Evolutionary conservation across 2,797 vertebrate species (phyloP).

Genomic region (Oryzias sinensis): DNA sequence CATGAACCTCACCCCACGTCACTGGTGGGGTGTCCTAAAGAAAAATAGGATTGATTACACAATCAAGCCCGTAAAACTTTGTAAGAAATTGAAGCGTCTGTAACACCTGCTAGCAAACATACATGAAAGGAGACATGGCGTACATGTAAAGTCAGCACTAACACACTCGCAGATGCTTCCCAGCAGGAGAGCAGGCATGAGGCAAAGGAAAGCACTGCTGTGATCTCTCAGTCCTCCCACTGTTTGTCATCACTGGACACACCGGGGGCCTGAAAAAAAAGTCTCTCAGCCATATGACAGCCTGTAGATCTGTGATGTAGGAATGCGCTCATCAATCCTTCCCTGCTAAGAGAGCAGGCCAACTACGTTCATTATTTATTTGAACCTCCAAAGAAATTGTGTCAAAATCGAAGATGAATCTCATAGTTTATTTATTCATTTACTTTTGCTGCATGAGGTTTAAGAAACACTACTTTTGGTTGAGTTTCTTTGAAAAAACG

Average conservation of each 20-base stretch:
- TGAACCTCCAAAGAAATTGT: conserved; percentile 22
- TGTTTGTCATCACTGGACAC: conserved; percentile 53
- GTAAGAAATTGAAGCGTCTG: conserved; percentile 42
- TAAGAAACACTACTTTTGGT: too few relatives aligned
- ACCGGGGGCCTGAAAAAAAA: conserved; percentile 35
- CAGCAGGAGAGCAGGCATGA: conserved; percentile 38
- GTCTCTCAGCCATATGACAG: conserved; percentile 44
- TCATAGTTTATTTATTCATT: background rate
- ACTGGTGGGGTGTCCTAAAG: too few relatives aligned
- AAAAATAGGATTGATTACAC: too few relatives aligned
- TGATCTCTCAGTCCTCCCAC: conserved; percentile 26
- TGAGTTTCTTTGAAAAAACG: too few relatives aligned
- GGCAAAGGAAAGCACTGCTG: conserved; percentile 37
- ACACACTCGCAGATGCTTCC: conserved; percentile 32
- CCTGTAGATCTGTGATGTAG: conserved; percentile 25
- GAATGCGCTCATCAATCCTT: conserved; percentile 43
- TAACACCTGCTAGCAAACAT: conserved; percentile 39
- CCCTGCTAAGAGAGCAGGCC: conserved; percentile 16
- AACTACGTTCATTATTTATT: conserved; percentile 30
- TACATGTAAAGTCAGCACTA: conserved; percentile 29
- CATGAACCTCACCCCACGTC: too few relatives aligned
- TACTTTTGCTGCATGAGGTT: too few relatives aligned
- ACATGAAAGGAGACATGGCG: conserved; percentile 37
- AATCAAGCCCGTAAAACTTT: background rate
- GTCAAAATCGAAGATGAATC: conserved; percentile 22